phyloP scores from a whole-genome alignment of 2,797 vertebrate species.

The Platyrinchus mystaceus region DNA sequence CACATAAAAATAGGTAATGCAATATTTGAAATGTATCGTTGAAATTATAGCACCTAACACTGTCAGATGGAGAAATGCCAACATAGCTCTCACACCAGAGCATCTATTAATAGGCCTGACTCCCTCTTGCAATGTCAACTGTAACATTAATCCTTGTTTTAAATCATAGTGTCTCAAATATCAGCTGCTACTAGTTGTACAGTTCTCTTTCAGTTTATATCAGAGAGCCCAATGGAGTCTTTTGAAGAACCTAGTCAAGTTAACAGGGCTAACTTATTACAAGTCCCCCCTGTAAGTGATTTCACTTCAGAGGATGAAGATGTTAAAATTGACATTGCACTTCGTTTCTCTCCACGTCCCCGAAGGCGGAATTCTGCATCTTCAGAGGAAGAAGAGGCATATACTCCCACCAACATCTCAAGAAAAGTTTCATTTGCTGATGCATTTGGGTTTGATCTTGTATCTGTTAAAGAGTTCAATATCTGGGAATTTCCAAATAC shows the following conservation, averaged over 20 bases:
- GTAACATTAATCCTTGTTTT: conserved; percentile 91
- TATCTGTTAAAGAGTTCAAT: conserved; percentile 94
- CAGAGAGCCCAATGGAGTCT: conserved; percentile 88
- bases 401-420: conserved; percentile 66
- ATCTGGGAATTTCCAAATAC: conserved; percentile 72
- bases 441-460: conserved; percentile 91
- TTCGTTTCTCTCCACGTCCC: conserved; percentile 83
- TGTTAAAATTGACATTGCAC: conserved; percentile 77
- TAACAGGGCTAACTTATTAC: conserved; percentile 77
- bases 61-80: conserved; percentile 73
- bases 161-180: conserved; percentile 87
- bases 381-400: conserved; percentile 84
- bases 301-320: conserved; percentile 73
- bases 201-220: conserved; percentile 77
- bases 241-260: conserved; percentile 72
- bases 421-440: conserved; percentile 98
- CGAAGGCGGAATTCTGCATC: conserved; percentile 78
- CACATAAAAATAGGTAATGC: conserved; percentile 21
- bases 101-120: conserved; percentile 91
- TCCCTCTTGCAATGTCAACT: conserved; percentile 87
- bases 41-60: conserved; percentile 16
- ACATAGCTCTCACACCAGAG: conserved; percentile 83
- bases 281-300: conserved; percentile 73
- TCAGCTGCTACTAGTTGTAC: conserved; percentile 78
- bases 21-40: conserved; percentile 20